Evolutionary conservation across 2,113 vertebrate genomes (phyloP).

Genomic region (Zosterops japonicus): DNA sequence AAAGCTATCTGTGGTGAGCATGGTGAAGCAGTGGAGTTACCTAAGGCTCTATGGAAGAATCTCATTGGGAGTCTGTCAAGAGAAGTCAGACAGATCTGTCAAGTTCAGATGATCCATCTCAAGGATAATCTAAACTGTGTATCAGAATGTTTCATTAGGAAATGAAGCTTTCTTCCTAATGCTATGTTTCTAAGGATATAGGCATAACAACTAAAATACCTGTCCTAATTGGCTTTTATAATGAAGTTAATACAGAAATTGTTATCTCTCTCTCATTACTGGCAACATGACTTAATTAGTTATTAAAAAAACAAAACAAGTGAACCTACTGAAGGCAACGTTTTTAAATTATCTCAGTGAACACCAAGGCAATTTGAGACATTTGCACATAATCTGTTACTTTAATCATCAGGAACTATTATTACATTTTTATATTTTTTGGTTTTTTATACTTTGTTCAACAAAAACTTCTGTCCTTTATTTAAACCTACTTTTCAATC

Average conservation of each 20-base stretch:
- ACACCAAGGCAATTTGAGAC: background rate
- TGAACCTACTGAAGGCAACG: background rate
- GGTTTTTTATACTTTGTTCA: background rate
- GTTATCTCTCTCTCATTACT: background rate
- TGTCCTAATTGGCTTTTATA: background rate
- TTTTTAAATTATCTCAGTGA: background rate
- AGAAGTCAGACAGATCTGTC: background rate
- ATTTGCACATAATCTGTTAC: background rate
- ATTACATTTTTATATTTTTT: background rate
- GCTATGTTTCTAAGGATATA: background rate
- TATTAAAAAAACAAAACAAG: background rate
- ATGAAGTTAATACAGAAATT: background rate
- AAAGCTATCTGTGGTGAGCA: background rate
- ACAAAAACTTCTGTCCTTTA: background rate
- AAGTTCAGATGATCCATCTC: background rate
- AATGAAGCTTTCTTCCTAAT: background rate
- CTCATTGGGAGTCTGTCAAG: background rate
- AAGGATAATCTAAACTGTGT: background rate
- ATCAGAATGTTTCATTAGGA: background rate
- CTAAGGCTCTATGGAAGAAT: background rate
- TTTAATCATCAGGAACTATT: background rate
- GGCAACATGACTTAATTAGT: background rate
- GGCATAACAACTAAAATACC: background rate
- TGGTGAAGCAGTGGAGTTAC: background rate
- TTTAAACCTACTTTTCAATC: background rate